These are phyloP conservation scores for Cryptocephalus primarius DNA, from an alignment of 2,888 invertebrate genomes.

Conservation along the genomic window DNA sequence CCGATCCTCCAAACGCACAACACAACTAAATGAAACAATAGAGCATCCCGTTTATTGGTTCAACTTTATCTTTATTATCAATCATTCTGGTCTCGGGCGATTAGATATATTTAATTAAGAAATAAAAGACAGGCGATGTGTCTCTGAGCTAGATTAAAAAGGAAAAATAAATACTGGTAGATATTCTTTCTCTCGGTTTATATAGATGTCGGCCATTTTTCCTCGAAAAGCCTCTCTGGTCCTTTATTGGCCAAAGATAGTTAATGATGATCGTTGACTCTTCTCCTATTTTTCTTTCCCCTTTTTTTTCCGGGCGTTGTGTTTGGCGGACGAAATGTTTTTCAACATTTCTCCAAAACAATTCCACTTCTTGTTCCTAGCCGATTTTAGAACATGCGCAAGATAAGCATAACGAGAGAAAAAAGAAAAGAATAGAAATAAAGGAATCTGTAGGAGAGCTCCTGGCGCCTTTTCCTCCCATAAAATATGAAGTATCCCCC, in stretches of 20 bases:
- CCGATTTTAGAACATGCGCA: no score
- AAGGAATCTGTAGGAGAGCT: no score
- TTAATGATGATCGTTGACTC: neutral
- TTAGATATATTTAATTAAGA: conserved; percentile 26
- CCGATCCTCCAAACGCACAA: no score
- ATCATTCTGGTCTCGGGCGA: conserved; percentile 15
- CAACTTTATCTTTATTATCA: conserved; percentile 17
- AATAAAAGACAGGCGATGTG: conserved; percentile 24
- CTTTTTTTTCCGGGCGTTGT: neutral
- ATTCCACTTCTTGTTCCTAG: no score
- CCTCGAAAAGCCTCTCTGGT: conserved; percentile 8
- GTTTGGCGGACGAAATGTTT: neutral
- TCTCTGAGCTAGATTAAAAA: conserved; percentile 17
- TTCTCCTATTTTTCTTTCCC: neutral
- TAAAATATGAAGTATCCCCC: neutral
- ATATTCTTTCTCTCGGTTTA: conserved; percentile 11
- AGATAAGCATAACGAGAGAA: no score
- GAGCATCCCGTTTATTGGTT: conserved; percentile 10
- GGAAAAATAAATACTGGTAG: conserved; percentile 23
- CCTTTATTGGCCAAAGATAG: neutral
- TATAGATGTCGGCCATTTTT: conserved; percentile 19
- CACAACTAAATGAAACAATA: no score
- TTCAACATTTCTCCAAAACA: no score
- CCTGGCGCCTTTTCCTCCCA: neutral
- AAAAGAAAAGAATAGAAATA: no score